These are phyloP conservation scores for Calidris pygmaea DNA, from an alignment of 2,113 vertebrate species.

Conservation along the genomic window DNA sequence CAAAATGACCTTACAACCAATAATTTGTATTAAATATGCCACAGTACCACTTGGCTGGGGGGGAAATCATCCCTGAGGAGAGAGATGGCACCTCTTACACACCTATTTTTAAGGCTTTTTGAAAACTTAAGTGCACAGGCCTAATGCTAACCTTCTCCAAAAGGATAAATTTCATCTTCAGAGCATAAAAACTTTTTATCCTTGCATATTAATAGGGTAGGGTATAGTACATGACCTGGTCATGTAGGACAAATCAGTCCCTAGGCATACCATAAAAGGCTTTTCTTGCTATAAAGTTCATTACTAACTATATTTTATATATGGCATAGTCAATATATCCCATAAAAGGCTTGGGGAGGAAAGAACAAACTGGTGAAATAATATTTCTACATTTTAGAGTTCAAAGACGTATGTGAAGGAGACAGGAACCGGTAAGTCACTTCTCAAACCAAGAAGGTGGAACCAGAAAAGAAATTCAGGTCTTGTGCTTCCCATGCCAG, in stretches of 20 bases:
- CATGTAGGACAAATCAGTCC: constrained; percentile 3
- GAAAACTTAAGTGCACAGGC: constrained; percentile 54
- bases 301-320: constrained; percentile 17
- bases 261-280: constrained; percentile 13
- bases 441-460: neutral
- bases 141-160: constrained; percentile 43
- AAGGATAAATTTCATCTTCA: constrained; percentile 48
- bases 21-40: neutral
- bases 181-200: neutral
- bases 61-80: constrained; percentile 45
- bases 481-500: neutral
- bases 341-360: neutral
- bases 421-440: neutral
- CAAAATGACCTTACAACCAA: neutral
- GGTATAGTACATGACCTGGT: constrained; percentile 18
- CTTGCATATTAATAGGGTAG: constrained; percentile 48
- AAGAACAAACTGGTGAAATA: neutral
- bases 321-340: constrained; percentile 22
- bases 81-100: constrained; percentile 48
- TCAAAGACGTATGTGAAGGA: neutral
- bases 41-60: neutral
- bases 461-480: neutral
- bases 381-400: neutral
- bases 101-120: constrained; percentile 57
- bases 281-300: constrained; percentile 25